Conservation (phyloP, 2,797 vertebrate genomes). For the Sylvia borin region DNA sequence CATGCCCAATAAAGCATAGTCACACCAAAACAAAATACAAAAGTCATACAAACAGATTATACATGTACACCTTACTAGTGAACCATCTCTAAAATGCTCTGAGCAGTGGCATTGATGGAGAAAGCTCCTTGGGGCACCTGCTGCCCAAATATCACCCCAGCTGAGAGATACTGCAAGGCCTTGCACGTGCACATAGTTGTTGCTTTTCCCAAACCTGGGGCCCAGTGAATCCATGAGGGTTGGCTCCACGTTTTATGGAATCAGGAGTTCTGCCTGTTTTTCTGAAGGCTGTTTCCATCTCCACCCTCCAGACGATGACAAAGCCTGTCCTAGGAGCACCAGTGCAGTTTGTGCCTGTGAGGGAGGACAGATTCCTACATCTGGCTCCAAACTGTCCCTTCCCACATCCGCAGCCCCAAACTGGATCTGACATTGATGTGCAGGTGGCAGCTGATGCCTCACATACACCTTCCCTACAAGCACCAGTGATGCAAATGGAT, state of each 20-base stretch:
- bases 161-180: background rate
- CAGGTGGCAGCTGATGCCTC: background rate
- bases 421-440: accelerated
- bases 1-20: background rate
- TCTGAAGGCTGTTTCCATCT: background rate
- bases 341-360: background rate
- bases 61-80: background rate
- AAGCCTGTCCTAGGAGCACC: background rate
- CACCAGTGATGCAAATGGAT: background rate
- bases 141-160: background rate
- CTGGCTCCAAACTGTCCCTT: background rate
- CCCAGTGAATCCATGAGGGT: background rate
- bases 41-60: accelerated
- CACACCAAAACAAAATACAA: background rate
- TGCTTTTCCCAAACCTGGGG: background rate
- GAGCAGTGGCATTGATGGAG: background rate
- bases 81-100: background rate
- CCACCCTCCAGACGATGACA: background rate
- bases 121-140: background rate
- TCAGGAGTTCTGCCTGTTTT: background rate
- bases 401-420: background rate
- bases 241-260: background rate
- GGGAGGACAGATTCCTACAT: background rate
- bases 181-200: background rate
- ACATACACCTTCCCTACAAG: too few species aligned